Evolutionary conservation across 2,888 invertebrate species (phyloP), one percentile per base, ranked within the genome.

Genomic region (Apocheima hispidaria): DNA sequence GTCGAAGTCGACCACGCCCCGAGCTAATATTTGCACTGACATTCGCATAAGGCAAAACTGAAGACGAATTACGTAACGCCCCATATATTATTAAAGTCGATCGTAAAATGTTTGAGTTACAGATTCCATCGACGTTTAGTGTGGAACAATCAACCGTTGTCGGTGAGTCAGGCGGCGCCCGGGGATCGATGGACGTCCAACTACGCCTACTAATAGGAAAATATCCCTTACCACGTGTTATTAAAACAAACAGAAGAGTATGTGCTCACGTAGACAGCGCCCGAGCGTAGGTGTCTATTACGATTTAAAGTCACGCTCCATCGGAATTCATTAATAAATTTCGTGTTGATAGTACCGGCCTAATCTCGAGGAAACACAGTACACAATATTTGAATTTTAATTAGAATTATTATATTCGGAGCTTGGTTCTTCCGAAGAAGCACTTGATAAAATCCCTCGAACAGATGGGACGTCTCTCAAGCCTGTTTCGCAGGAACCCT

Each of bases 91-190:
- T 87, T 84, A 80, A 84, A 86, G 84, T 82, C 82, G 83, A 73
- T 75, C 83, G 77, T 91, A 91, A 92, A 92, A 85, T 85, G 81
- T 77, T 75, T 90, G 90, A 91, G 88, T 90, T 91, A 91, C 88
- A 81, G 88, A 87, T 86, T 83, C 87, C 82, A 86, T 86, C 79
- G 89, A 88, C 88, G 76, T 90, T 90, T 90, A 90, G 81, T 88
- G 83, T 77, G 77, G 86, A 88, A 88, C 90, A 88, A 90, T 90
- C 87, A 86, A 73, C 80, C 68, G 78, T 77, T 77, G 83, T 80
- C 83, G 79, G 84, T 89, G 90, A 90, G 87, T 90, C 90, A 88
- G 86, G 79, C 78, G 84, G 85, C 83, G 86, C 85, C 84, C 81
- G 82, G 77, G 82, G 83, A 83, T 82, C 81, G 84, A 83, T 79